phyloP scores from a whole-genome alignment of 2,797 vertebrate genomes.

The Tiaroga cobitis region DNA sequence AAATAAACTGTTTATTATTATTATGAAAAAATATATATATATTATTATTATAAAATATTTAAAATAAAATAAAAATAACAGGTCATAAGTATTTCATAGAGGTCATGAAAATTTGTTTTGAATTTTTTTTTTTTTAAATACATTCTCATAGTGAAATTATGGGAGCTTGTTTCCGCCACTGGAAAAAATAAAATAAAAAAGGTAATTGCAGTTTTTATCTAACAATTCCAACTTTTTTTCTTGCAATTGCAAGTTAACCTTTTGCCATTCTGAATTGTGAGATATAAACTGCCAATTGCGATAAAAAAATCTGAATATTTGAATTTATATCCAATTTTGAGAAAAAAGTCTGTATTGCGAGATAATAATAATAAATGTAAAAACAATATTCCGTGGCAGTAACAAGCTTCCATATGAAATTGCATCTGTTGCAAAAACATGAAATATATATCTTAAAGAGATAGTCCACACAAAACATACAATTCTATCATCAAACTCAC shows the following conservation, averaged over 20 bases:
- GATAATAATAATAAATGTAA: too few species aligned
- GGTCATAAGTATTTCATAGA: too few species aligned
- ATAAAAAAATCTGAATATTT: too few species aligned
- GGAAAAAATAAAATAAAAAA: not conserved
- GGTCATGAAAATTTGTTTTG: not conserved
- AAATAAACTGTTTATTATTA: not conserved
- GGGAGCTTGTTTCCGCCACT: not conserved
- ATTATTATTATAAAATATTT: not conserved
- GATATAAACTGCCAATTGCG: too few species aligned
- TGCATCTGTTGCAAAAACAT: not conserved
- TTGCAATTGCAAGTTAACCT: too few species aligned
- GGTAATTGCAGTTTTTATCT: too few species aligned
- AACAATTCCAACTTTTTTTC: too few species aligned
- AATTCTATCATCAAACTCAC: not conserved
- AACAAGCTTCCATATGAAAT: not conserved
- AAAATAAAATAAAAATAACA: not conserved
- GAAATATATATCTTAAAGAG: not conserved
- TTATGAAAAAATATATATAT: not conserved
- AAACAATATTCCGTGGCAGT: too few species aligned
- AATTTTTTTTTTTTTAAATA: not conserved
- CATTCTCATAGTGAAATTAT: not conserved
- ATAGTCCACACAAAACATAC: not conserved
- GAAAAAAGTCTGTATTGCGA: too few species aligned
- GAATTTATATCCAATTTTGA: too few species aligned
- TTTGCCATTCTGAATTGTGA: not conserved